phyloP scores from a whole-genome alignment of 2,888 invertebrate species.

The Stenurella melanura region DNA sequence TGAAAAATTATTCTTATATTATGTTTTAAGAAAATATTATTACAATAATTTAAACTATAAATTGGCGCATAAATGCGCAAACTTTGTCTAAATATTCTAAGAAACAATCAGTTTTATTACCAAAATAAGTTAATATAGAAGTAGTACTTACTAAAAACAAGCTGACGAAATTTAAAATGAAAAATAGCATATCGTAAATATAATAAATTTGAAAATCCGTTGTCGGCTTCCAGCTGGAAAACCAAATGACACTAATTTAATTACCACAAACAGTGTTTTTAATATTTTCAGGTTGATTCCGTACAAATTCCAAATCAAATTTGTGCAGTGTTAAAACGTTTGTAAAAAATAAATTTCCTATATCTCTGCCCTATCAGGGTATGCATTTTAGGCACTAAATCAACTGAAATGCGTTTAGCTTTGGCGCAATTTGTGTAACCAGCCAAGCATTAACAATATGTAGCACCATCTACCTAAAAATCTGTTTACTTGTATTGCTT shows the following conservation, averaged over 20 bases:
- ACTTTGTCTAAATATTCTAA: too few relatives aligned
- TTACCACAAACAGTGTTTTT: neutral
- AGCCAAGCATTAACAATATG: conserved; percentile 44
- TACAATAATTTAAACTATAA: too few relatives aligned
- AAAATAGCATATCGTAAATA: too few relatives aligned
- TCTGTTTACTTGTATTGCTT: conserved; percentile 28
- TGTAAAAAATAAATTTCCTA: conserved; percentile 45
- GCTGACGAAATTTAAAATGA: too few relatives aligned
- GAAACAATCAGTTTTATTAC: too few relatives aligned
- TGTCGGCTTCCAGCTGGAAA: neutral
- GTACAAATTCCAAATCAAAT: conserved; percentile 36
- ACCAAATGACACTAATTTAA: neutral
- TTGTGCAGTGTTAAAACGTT: conserved; percentile 43
- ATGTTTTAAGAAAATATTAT: too few relatives aligned
- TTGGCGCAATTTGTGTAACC: conserved; percentile 49
- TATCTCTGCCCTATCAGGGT: conserved; percentile 46
- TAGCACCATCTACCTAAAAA: conserved; percentile 45
- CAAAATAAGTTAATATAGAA: too few relatives aligned
- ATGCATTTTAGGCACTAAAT: conserved; percentile 52
- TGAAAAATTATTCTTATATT: too few relatives aligned
- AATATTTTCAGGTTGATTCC: conserved; percentile 7
- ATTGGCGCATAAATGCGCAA: too few relatives aligned
- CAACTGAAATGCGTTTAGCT: conserved; percentile 49
- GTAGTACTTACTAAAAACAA: too few relatives aligned
- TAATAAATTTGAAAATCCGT: too few relatives aligned